Percentiles rank a stretch among this genome's conserved stretches.
phyloP scores from a whole-genome alignment of 2,888 invertebrate genomes.

The Tinea trinotella region DNA sequence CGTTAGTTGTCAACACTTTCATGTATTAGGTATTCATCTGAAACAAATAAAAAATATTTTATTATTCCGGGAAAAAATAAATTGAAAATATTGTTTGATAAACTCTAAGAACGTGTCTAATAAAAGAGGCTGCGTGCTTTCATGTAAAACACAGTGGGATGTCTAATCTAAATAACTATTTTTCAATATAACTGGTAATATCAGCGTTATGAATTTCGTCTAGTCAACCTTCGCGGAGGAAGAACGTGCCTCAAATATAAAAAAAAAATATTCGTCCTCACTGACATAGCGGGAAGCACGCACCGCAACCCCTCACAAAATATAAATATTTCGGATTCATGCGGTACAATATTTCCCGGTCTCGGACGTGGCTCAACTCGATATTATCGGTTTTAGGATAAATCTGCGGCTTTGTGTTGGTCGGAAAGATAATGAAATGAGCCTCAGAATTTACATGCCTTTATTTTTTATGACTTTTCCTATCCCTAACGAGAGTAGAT shows the following conservation, averaged over 20 bases:
- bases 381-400: constrained; percentile 24
- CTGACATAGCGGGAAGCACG: constrained; percentile 12
- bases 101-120: constrained; percentile 12
- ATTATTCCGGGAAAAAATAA: not conserved
- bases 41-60: constrained; percentile 33
- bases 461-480: not conserved
- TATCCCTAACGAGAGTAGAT: not conserved
- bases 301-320: constrained; percentile 10
- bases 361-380: constrained; percentile 25
- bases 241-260: constrained; percentile 52
- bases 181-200: constrained; percentile 58
- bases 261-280: constrained; percentile 11
- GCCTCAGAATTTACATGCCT: constrained; percentile 17
- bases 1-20: not conserved
- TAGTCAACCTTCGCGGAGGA: constrained; percentile 32
- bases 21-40: constrained; percentile 41
- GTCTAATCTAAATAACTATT: constrained; percentile 59
- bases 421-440: constrained; percentile 17
- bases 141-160: constrained; percentile 6
- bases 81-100: constrained; percentile 8
- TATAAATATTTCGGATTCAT: constrained; percentile 21
- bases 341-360: constrained; percentile 19
- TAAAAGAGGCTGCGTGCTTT: constrained; percentile 9
- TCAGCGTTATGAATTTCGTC: constrained; percentile 54
- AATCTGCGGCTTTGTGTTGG: constrained; percentile 20